Evolutionary conservation across 2,888 invertebrate genomes (phyloP).

Genomic region (Seladonia tumulorum): DNA sequence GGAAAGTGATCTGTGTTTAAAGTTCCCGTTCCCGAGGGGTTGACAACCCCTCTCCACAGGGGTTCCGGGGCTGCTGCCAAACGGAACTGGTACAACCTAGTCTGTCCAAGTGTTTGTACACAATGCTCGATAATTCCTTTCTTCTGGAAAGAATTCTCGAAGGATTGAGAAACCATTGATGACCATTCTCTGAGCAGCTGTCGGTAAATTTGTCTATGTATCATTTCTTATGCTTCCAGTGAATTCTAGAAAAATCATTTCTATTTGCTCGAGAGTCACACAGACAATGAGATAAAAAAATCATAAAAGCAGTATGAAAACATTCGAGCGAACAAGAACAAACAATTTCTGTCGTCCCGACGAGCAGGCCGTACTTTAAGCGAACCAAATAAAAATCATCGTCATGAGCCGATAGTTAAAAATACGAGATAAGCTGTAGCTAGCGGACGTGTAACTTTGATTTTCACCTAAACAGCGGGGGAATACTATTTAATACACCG

Average conservation of each 20-base stretch:
- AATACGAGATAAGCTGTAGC: slow-evolving; percentile 62
- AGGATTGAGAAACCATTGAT: neutral
- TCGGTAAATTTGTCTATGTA: neutral
- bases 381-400: slow-evolving; percentile 66
- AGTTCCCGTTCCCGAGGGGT: neutral
- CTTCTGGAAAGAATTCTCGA: neutral
- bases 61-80: neutral
- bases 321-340: neutral
- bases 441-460: slow-evolving; percentile 52
- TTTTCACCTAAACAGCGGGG: slow-evolving; percentile 49
- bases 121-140: slow-evolving; percentile 11
- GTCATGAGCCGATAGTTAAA: slow-evolving; percentile 48
- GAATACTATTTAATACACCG: slow-evolving; percentile 64
- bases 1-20: neutral
- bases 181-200: neutral
- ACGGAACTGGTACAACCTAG: neutral
- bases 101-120: neutral
- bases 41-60: neutral
- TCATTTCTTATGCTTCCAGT: neutral
- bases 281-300: neutral
- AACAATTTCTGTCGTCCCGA: neutral
- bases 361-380: slow-evolving; percentile 58
- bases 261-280: neutral
- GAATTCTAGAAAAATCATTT: neutral
- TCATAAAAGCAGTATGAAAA: neutral